Base-by-base conservation (phyloP, 1,140 invertebrate genomes). In the Temnothorax nylanderi region DNA sequence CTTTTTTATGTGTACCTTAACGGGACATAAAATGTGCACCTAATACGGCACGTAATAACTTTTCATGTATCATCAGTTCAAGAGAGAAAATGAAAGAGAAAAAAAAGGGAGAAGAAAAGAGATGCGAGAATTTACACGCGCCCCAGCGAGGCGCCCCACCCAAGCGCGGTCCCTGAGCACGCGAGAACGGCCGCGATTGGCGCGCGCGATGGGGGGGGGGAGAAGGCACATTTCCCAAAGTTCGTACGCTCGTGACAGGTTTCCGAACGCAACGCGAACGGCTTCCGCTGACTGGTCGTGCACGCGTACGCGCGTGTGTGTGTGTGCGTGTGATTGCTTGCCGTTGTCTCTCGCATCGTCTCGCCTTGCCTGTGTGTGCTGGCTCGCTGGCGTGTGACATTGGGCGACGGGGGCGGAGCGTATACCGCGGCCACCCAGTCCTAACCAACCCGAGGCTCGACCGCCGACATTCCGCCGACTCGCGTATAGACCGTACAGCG, bases 371-470 rank as follows among this genome's bases (percentile, higher is more conserved):
- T 26, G 26, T 82, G 78, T 26, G 37, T 41, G 80, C 67, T 74
- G 16, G 54, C 56, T 58, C 60, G 78, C 16, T 51, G 47, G 64
- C 62, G 82, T 91, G 77, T 91, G 89, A 91, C 89, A 88, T 91
- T 87, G 75, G 51, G 51, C 60, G 62, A 88, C 87, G 91, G 91
- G 87, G 91, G 92, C 89, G 92, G 91, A 92, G 92, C 91, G 49
- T 90, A 65, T 90, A 65, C 84, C 82, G 78, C 69, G 80, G 85
- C 60, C 87, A 89, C 88, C 91, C 91, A 89, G 88, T 92, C 86
- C 89, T 89, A 92, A 92, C 90, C 91, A 93, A 93, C 91, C 90
- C 88, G 82, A 85, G 81, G 72, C 26, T 47, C 87, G 87, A 86
- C 81, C 84, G 71, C 69, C 78, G 86, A 91, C 88, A 93, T 93